Conservation (phyloP, 1,140 invertebrate species). For the Brachystomella parvula region DNA sequence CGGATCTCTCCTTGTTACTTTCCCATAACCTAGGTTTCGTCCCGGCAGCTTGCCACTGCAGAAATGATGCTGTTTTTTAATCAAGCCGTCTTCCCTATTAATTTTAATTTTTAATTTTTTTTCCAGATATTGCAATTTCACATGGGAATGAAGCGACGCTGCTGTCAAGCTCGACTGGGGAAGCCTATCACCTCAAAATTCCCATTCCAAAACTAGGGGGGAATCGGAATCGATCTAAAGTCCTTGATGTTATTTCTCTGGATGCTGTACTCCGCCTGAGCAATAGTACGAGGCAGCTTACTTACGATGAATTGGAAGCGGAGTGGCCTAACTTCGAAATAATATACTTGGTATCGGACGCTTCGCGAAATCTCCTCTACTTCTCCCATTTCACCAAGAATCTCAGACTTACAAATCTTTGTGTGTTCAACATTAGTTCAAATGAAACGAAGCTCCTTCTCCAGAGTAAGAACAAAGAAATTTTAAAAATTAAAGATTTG, state of each 20-base stretch:
- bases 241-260: too few species aligned
- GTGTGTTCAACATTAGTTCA: not conserved
- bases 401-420: not conserved
- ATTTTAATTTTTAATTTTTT: not conserved
- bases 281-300: too few species aligned
- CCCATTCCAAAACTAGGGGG: not conserved
- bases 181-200: not conserved
- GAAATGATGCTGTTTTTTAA: too few species aligned
- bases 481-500: not conserved
- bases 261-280: too few species aligned
- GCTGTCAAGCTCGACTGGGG: not conserved
- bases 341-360: not conserved
- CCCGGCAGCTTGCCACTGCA: too few species aligned
- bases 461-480: not conserved
- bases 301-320: not conserved
- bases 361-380: not conserved
- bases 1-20: too few species aligned
- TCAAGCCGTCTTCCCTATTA: not conserved
- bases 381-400: not conserved
- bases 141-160: not conserved
- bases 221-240: too few species aligned
- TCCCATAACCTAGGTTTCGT: too few species aligned
- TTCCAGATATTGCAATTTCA: not conserved
- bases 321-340: not conserved
- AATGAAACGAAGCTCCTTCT: not conserved